Evolutionary conservation across 37 sponge, comb jelly and placozoan species (phyloP).

Genomic region (Ianthella basta): DNA sequence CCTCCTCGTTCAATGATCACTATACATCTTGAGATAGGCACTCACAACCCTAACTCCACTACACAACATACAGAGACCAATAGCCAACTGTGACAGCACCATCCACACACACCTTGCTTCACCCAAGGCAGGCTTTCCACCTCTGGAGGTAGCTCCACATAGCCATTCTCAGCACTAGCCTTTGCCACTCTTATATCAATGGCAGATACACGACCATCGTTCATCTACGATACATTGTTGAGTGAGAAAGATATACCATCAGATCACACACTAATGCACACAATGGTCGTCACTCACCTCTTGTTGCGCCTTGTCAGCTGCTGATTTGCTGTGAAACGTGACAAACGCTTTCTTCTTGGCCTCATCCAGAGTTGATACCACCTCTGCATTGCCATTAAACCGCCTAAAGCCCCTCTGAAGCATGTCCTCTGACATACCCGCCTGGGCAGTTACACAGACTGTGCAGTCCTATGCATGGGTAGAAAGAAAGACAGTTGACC

Average conservation of each 20-base stretch:
- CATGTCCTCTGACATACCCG: conserved; percentile 46
- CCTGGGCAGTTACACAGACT: conserved; percentile 12
- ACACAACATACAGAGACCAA: too few relatives aligned
- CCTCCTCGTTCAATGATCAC: too few relatives aligned
- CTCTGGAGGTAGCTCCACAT: conserved; percentile 74
- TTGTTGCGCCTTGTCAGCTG: conserved; percentile 47
- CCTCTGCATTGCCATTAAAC: conserved; percentile 1
- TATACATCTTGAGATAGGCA: too few relatives aligned
- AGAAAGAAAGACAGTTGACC: neutral
- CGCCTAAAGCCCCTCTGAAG: conserved; percentile 27
- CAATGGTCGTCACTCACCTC: conserved; percentile 41
- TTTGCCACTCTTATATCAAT: conserved; percentile 49
- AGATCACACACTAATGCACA: neutral
- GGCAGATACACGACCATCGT: conserved; percentile 67
- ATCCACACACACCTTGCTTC: conserved; percentile 46
- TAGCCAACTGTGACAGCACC: too few relatives aligned
- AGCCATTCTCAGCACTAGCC: conserved; percentile 71
- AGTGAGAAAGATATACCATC: neutral
- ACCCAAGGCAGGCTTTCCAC: conserved; percentile 71
- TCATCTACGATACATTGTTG: conserved; percentile 46
- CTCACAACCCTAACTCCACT: neutral
- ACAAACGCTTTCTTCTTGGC: conserved; percentile 42
- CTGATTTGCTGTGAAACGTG: conserved; percentile 30
- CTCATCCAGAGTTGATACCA: conserved; percentile 11
- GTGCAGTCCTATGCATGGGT: neutral